phyloP scores from a whole-genome alignment of 92 coral and sea anemone species.

The Palythoa caribaeorum region DNA sequence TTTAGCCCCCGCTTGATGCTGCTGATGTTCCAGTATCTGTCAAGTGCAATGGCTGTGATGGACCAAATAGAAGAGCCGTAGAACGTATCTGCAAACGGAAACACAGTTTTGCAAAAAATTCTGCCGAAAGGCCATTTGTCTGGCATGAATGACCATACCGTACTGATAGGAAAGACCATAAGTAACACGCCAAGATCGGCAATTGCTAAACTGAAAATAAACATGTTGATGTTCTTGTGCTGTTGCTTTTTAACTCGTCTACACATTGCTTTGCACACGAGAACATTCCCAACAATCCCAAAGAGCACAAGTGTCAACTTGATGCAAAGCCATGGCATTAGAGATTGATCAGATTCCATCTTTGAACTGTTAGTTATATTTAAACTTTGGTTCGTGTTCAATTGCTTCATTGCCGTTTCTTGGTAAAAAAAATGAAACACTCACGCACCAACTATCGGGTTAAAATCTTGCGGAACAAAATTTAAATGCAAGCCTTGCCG shows the following conservation, averaged over 20 bases:
- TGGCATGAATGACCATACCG: conserved; percentile 30
- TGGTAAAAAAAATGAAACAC: background rate
- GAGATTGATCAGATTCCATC: background rate
- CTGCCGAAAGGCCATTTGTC: conserved; percentile 59
- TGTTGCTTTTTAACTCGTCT: background rate
- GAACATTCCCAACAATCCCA: conserved; percentile 28
- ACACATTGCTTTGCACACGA: conserved; percentile 31
- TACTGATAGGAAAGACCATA: conserved; percentile 14
- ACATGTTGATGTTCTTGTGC: background rate
- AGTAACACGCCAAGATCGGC: conserved; percentile 63
- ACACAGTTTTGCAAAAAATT: conserved; percentile 38
- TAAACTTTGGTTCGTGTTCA: background rate
- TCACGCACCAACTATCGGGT: background rate
- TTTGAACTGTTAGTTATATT: background rate
- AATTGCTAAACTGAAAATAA: conserved; percentile 49
- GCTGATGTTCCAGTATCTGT: conserved; percentile 22
- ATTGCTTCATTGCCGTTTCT: background rate
- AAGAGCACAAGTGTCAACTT: conserved; percentile 11
- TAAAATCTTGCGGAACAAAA: background rate
- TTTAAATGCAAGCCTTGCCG: background rate
- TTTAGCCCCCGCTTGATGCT: background rate
- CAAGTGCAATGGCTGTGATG: conserved; percentile 58
- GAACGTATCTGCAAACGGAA: conserved; percentile 60
- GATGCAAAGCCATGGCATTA: conserved; percentile 13
- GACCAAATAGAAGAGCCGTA: conserved; percentile 65